These are phyloP conservation scores for Propithecus deckenii DNA, from an alignment of 2,797 vertebrate species.

Conservation along the genomic window DNA sequence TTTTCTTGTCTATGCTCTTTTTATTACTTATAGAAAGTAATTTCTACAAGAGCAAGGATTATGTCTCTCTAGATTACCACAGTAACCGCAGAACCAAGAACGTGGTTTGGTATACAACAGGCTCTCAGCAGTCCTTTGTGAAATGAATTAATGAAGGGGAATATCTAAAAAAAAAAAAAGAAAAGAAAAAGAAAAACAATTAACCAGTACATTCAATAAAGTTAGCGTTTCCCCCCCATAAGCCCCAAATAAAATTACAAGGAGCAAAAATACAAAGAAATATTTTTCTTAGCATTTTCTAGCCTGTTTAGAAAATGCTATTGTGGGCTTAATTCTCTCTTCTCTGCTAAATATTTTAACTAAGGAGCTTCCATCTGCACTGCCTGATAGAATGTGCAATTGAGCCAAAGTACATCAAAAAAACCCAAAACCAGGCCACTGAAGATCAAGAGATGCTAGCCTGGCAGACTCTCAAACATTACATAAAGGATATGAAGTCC, in stretches of 20 bases:
- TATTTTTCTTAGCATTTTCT: background rate
- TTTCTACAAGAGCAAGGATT: background rate
- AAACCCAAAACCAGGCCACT: background rate
- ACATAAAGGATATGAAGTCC: background rate
- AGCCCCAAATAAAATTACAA: conserved; percentile 17
- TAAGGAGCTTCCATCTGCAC: background rate
- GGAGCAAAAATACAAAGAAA: background rate
- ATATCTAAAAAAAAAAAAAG: background rate
- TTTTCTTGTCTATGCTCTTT: background rate
- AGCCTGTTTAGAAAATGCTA: background rate
- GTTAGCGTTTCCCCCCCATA: background rate
- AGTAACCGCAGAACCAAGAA: background rate
- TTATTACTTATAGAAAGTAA: conserved; percentile 14
- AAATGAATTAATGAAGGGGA: background rate
- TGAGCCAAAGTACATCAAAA: background rate
- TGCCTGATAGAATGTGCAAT: background rate
- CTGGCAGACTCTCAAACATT: background rate
- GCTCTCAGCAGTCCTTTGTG: background rate
- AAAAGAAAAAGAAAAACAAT: background rate
- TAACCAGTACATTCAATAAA: background rate
- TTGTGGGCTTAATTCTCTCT: background rate
- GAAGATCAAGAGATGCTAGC: background rate
- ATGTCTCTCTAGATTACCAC: background rate
- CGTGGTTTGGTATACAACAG: background rate
- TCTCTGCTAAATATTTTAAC: conserved; percentile 38